Evolutionary conservation across 2,888 invertebrate genomes (phyloP), one percentile per base, ranked within the genome.

Genomic region (Xestia c-nigrum): DNA sequence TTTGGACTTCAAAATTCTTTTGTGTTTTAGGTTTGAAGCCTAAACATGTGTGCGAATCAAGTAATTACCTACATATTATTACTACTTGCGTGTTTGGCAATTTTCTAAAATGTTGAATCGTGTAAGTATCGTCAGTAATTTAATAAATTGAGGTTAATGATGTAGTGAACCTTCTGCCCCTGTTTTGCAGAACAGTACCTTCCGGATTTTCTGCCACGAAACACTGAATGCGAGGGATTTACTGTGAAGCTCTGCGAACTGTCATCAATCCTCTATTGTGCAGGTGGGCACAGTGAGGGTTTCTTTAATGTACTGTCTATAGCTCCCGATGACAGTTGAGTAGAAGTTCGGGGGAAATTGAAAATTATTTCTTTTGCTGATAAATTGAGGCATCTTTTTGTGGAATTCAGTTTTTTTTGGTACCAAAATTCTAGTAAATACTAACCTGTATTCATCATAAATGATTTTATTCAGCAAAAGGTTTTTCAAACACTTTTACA

Each of bases 211-310:
- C 74, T 14, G 31, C 71, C 77, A 75, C 72, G 86, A 85, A 88
- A 89, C 87, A 88, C 86, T 92, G 90, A 92, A 93, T 92, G 87
- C 83, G 77, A 79, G 81, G 84, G 90, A 90, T 91, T 92, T 91
- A 90, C 87, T 88, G 85, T 85, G 88, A 89, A 91, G 90, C 88
- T 68, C 80, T 66, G 68, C 40, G 66, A 76, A 90, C 89, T 87
- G 84, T 78, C 91, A 91, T 91, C 89, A 89, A 90, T 91, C 88
- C 85, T 83, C 89, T 79, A 89, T 89, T 87, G 82, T 85, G 81
- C 74, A 85, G 79, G 82, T 87, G 77, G 63, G 46, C 75, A 73
- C 76, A 64, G 64, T 55, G 52, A 74, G 72, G 55, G 68, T 71
- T 70, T 70, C 74, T 72, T 78, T 74, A 77, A 83, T 76, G 72